Evolutionary conservation across 2,113 vertebrate species (phyloP), one percentile per base, ranked within the genome.

Genomic region (Oxyura jamaicensis): DNA sequence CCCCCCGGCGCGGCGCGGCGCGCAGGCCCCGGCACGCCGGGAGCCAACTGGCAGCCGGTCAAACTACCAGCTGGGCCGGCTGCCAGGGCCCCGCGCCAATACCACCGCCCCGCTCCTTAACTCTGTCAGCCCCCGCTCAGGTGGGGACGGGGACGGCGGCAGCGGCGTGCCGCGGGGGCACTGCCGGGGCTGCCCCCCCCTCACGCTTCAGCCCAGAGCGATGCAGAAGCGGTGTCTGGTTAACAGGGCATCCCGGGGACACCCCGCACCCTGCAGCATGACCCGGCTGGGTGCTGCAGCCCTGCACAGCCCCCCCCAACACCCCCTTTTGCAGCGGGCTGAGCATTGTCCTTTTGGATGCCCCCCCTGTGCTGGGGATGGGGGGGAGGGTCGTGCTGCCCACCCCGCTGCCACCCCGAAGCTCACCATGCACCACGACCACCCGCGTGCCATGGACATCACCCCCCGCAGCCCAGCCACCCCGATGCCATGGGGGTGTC

Each of bases 11-110:
- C n/a, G 46, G 62, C 88, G 48, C 94, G 88, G 97, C 91, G 69
- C n/a, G 92, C 96, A 95, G 97, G 96, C 97, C 95, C 90, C 83
- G 9, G 94, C 93, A 83, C 35, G 91, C 91, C 58, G 85, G 97
- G 83, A 97, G 97, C 98, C 98, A 98, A 95, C 97, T 98, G 98
- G 98, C 98, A 98, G 93, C 94, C 89, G 28, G 95, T 97, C 98
- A 98, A 97, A 97, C 97, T 95, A 98, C 97, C 97, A 97, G 98
- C 98, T 60, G 87, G 98, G 98, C 98, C 10, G 23, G 13, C 72
- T 81, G 98, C 98, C 98, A 97, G 98, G 98, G 98, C 98, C 95
- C 91, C 6, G 90, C 55, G 98, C 98, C 98, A 98, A 95, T 53
- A 88, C 92, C 92, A 72, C 92, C 81, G 88, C 92, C 92, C 95